Evolutionary conservation across 2,888 invertebrate genomes (phyloP).

Genomic region (Chesias legatella): DNA sequence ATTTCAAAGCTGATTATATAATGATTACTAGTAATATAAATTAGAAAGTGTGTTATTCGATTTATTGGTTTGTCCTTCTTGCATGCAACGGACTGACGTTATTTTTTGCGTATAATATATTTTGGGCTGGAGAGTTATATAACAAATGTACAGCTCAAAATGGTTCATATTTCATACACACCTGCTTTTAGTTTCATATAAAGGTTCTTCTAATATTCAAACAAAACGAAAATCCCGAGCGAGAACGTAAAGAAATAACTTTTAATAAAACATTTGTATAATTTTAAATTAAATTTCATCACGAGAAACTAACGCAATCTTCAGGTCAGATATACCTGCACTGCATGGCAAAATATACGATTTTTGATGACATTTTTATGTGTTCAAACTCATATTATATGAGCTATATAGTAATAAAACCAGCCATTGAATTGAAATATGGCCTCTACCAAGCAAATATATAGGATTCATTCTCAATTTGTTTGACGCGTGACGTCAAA

Average conservation of each 20-base stretch:
- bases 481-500: slow-evolving; percentile 55
- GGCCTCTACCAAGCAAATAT: slow-evolving; percentile 25
- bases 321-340: slow-evolving; percentile 4
- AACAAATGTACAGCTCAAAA: too few relatives aligned
- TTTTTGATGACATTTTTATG: slow-evolving; percentile 17
- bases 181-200: too few relatives aligned
- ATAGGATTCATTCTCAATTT: slow-evolving; percentile 32
- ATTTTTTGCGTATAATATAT: too few relatives aligned
- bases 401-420: slow-evolving; percentile 23
- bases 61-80: too few relatives aligned
- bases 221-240: slow-evolving; percentile 23
- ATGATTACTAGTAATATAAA: too few relatives aligned
- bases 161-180: too few relatives aligned
- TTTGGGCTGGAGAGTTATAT: too few relatives aligned
- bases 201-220: neutral
- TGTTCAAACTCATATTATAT: slow-evolving; percentile 5
- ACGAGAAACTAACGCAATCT: neutral
- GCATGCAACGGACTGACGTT: too few relatives aligned
- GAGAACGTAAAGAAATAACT: too few relatives aligned
- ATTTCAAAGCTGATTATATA: too few relatives aligned
- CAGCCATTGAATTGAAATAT: slow-evolving; percentile 24
- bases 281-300: neutral
- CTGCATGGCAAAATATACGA: slow-evolving; percentile 12
- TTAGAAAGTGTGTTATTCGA: too few relatives aligned
- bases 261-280: too few relatives aligned